Percentiles rank a stretch among this genome's conserved stretches.
phyloP scores from a whole-genome alignment of 1,140 invertebrate species.

The Dinoponera quadriceps region DNA sequence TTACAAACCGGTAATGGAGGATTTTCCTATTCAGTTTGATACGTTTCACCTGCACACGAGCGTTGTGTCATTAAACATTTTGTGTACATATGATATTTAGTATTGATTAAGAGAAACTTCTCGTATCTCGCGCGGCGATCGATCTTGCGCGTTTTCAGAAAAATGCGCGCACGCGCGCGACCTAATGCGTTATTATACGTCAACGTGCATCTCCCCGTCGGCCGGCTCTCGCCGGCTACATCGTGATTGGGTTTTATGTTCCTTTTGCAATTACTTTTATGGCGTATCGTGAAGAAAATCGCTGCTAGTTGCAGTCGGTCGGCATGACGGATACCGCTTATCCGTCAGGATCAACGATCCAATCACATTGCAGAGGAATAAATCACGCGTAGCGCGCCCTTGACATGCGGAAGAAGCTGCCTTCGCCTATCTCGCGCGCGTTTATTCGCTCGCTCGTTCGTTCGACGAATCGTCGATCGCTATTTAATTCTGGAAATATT shows the following conservation, averaged over 20 bases:
- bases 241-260: conserved; percentile 5
- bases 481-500: background rate
- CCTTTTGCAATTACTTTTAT: conserved; percentile 32
- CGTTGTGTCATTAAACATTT: no score
- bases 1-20: no score
- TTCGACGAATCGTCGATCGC: background rate
- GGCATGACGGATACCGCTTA: conserved; percentile 67
- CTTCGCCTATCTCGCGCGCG: conserved; percentile 30
- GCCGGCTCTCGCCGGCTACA: conserved; percentile 8
- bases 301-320: conserved; percentile 11
- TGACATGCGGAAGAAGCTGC: conserved; percentile 61
- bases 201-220: background rate
- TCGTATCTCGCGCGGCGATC: background rate
- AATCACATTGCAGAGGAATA: conserved; percentile 70
- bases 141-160: background rate
- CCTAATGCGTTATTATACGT: background rate
- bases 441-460: no score
- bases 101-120: no score
- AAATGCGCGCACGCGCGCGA: background rate
- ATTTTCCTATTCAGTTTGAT: no score
- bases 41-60: no score
- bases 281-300: conserved; percentile 47
- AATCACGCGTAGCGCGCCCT: conserved; percentile 58
- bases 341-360: conserved; percentile 70
- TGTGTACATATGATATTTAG: no score